These are phyloP conservation scores for Pogonognathellus flavescens DNA, from an alignment of 1,140 invertebrate species.

Conservation along the genomic window DNA sequence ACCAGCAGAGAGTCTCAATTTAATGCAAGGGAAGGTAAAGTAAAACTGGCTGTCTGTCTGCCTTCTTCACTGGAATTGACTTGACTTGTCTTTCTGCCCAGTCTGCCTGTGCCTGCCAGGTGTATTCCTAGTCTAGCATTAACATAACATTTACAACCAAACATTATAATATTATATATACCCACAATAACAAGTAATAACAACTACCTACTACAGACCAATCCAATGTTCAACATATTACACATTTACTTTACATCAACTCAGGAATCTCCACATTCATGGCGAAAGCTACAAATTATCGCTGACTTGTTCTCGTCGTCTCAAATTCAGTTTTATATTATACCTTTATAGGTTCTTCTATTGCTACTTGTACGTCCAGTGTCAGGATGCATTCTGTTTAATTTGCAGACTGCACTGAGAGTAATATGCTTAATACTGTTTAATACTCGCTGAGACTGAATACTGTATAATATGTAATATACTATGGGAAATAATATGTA, in stretches of 20 bases:
- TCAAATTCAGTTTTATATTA: not conserved
- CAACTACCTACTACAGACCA: not conserved
- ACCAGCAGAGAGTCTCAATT: too few species aligned
- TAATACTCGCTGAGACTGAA: not conserved
- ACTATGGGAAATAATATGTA: not conserved
- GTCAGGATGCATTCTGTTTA: not conserved
- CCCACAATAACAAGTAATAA: not conserved
- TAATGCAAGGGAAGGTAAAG: not conserved
- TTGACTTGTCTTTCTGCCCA: conserved; percentile 22
- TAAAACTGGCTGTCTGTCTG: conserved; percentile 3
- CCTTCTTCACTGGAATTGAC: conserved; percentile 42
- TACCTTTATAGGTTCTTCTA: too few species aligned
- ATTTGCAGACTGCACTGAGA: not conserved
- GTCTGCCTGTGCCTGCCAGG: conserved; percentile 35
- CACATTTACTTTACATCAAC: conserved; percentile 17
- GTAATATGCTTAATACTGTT: not conserved
- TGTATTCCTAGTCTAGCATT: conserved; percentile 37
- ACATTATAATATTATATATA: not conserved
- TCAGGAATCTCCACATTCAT: conserved; percentile 42
- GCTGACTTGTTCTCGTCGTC: conserved; percentile 24
- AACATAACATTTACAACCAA: conserved; percentile 20
- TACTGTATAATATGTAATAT: too few species aligned
- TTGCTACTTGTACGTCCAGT: too few species aligned
- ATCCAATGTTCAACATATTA: conserved; percentile 9
- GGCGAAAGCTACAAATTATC: conserved; percentile 46